Conservation (phyloP, 2,113 vertebrate genomes). For the Talpa occidentalis region DNA sequence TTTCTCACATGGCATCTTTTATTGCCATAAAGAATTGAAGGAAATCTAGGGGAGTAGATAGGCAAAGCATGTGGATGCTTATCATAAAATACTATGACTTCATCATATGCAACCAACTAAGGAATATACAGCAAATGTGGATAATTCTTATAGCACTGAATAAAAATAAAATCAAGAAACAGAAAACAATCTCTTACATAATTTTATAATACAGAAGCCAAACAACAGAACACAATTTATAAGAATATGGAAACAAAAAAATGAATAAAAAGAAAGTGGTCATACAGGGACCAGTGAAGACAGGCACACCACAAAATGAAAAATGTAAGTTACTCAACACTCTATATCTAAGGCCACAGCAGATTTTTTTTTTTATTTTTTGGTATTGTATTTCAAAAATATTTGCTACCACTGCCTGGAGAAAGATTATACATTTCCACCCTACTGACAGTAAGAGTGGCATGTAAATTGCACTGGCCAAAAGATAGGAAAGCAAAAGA, state of each 20-base stretch:
- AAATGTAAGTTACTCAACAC: background rate
- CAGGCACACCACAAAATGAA: background rate
- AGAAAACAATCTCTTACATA: background rate
- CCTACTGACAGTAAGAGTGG: background rate
- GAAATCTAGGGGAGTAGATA: background rate
- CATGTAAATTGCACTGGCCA: background rate
- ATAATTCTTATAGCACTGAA: background rate
- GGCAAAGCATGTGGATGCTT: background rate
- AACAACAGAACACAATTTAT: background rate
- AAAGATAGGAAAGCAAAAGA: background rate
- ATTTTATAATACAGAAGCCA: background rate
- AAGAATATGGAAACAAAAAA: conserved; percentile 34
- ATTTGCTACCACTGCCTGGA: background rate
- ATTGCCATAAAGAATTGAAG: background rate
- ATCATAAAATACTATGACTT: background rate
- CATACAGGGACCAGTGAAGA: background rate
- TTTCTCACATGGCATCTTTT: background rate
- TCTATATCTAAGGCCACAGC: background rate
- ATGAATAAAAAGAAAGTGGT: background rate
- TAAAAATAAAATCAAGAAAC: background rate
- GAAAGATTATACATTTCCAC: background rate
- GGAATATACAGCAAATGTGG: background rate
- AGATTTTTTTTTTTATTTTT: background rate
- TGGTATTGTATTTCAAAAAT: conserved; percentile 1
- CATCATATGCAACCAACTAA: background rate